Evolutionary conservation across 2,797 vertebrate species (phyloP).

Genomic region (Sparus aurata): DNA sequence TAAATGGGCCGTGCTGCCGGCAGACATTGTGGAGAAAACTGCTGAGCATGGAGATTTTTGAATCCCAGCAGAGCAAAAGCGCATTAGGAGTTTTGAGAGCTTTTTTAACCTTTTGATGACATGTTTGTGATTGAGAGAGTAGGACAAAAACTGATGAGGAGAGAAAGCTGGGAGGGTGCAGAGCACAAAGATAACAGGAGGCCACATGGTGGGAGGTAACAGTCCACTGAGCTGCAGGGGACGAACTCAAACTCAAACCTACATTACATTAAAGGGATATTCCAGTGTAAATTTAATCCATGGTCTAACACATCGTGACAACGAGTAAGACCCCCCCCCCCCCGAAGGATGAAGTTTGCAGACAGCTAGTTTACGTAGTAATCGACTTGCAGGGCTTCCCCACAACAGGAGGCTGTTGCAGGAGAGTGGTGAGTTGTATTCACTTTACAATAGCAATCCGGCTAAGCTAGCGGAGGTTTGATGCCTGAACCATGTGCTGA

Average conservation of each 20-base stretch:
- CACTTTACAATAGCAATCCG: no score
- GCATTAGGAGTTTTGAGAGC: constrained; percentile 22
- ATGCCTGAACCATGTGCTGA: no score
- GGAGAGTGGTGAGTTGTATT: no score
- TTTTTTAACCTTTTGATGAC: constrained; percentile 45
- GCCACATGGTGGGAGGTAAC: background rate
- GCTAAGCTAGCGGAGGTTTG: no score
- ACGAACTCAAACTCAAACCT: background rate
- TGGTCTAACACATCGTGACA: no score
- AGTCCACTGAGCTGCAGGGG: background rate
- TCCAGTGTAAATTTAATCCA: no score
- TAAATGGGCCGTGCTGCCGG: constrained; percentile 62
- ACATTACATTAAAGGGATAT: no score
- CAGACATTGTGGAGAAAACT: constrained; percentile 48
- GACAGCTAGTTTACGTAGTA: no score
- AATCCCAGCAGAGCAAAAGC: constrained; percentile 40
- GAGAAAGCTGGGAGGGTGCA: background rate
- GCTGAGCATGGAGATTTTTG: constrained; percentile 56
- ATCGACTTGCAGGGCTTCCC: no score
- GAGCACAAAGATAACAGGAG: background rate
- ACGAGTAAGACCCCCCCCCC: no score
- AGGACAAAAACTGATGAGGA: constrained; percentile 7
- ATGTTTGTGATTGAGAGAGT: constrained; percentile 1
- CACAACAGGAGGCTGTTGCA: no score
- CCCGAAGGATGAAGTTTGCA: no score